Conservation (phyloP, 2,888 invertebrate genomes). For the Rhamnusium bicolor region DNA sequence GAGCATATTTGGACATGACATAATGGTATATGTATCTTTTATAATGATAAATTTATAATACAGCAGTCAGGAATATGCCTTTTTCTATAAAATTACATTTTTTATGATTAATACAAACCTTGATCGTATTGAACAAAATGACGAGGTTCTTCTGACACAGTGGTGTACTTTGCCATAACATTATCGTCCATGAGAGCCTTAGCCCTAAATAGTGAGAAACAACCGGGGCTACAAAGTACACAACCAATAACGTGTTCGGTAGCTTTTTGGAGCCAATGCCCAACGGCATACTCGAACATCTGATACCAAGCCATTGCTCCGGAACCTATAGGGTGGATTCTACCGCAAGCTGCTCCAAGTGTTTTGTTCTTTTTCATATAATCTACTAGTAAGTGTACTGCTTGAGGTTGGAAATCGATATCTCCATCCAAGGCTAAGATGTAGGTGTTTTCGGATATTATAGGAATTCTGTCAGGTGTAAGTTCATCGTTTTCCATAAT, state of each 20-base stretch:
- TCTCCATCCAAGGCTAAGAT: slow-evolving; percentile 90
- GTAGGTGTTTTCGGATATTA: slow-evolving; percentile 84
- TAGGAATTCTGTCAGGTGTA: slow-evolving; percentile 72
- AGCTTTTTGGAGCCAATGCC: slow-evolving; percentile 94
- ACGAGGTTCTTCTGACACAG: slow-evolving; percentile 82
- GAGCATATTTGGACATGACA: no score
- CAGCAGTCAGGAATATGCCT: no score
- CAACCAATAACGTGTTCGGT: slow-evolving; percentile 93
- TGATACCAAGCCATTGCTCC: slow-evolving; percentile 71
- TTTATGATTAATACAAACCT: slow-evolving; percentile 71
- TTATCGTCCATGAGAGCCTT: slow-evolving; percentile 92
- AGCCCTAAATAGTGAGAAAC: slow-evolving; percentile 91
- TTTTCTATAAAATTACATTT: no score
- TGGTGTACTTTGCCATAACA: slow-evolving; percentile 91
- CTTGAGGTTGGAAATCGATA: slow-evolving; percentile 88
- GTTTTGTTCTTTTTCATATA: slow-evolving; percentile 88
- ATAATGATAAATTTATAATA: no score
- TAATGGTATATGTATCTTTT: no score
- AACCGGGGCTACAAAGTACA: slow-evolving; percentile 93
- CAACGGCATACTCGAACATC: slow-evolving; percentile 92
- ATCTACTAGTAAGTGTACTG: slow-evolving; percentile 85
- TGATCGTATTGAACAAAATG: slow-evolving; percentile 95
- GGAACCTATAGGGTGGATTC: slow-evolving; percentile 90
- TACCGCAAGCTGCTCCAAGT: slow-evolving; percentile 87
- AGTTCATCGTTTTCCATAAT: slow-evolving; percentile 63